phyloP scores from a whole-genome alignment of 2,113 vertebrate genomes.

The Apodemus sylvaticus region DNA sequence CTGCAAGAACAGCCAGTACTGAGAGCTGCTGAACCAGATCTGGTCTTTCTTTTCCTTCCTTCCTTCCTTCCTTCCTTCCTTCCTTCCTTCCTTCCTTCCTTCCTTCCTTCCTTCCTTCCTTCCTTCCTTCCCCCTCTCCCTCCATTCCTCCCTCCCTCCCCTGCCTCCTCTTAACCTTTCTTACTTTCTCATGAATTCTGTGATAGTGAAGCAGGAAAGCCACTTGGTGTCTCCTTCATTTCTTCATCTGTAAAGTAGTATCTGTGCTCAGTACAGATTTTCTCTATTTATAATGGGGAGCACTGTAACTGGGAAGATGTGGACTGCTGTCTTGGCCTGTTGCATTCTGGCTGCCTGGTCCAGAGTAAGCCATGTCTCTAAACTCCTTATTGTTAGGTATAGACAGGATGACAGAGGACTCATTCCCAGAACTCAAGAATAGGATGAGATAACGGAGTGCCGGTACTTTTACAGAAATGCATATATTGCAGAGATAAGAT shows the following conservation, averaged over 20 bases:
- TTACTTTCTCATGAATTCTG: conserved; percentile 30
- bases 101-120: too few relatives aligned
- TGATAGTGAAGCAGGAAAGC: neutral
- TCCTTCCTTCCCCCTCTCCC: too few relatives aligned
- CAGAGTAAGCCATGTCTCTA: neutral
- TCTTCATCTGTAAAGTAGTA: conserved; percentile 37
- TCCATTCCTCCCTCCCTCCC: neutral
- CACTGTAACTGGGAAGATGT: neutral
- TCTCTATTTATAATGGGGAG: neutral
- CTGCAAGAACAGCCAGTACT: neutral
- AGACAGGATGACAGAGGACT: neutral
- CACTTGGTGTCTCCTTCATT: neutral
- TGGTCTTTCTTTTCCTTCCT: neutral
- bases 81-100: too few relatives aligned
- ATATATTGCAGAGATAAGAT: neutral
- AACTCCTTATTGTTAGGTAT: neutral
- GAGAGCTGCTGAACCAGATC: too few relatives aligned
- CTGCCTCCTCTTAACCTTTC: neutral
- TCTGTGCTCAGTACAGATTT: neutral
- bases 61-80: neutral
- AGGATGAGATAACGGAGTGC: neutral
- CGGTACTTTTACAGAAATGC: neutral
- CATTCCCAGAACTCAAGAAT: conserved; percentile 14
- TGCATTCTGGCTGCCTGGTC: neutral
- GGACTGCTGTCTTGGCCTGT: neutral